Evolutionary conservation across 1,140 invertebrate species (phyloP).

Genomic region (Eubasilissa regina): DNA sequence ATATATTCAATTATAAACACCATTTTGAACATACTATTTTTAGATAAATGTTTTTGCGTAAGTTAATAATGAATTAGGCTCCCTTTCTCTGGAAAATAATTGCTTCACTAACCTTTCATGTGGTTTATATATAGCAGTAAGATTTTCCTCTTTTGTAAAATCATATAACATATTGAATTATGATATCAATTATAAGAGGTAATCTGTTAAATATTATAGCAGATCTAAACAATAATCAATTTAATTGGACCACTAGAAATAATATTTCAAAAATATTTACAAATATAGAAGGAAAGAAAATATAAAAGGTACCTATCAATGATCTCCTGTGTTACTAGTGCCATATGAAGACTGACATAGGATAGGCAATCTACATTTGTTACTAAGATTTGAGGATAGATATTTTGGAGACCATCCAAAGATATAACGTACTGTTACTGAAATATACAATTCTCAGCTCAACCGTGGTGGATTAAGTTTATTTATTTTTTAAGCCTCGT

Average conservation of each 20-base stretch:
- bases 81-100: too few relatives aligned
- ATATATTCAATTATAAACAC: conserved; percentile 17
- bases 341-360: conserved; percentile 60
- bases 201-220: background rate
- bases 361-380: conserved; percentile 56
- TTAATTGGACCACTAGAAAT: conserved; percentile 54
- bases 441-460: conserved; percentile 14
- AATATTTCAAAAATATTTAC: conserved; percentile 49
- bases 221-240: conserved; percentile 42
- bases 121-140: too few relatives aligned
- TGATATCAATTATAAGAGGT: conserved; percentile 14
- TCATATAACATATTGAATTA: too few relatives aligned
- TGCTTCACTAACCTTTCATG: too few relatives aligned
- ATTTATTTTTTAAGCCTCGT: background rate
- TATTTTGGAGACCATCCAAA: conserved; percentile 39
- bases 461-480: background rate
- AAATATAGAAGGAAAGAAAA: conserved; percentile 38
- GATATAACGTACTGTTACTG: conserved; percentile 26
- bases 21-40: conserved; percentile 10
- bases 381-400: conserved; percentile 46
- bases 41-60: background rate
- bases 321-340: conserved; percentile 60
- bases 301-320: conserved; percentile 34
- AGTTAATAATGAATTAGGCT: too few relatives aligned
- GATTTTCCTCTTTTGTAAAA: too few relatives aligned